Base-by-base conservation (phyloP, 2,113 vertebrate genomes). In the Aphyosemion australe region DNA sequence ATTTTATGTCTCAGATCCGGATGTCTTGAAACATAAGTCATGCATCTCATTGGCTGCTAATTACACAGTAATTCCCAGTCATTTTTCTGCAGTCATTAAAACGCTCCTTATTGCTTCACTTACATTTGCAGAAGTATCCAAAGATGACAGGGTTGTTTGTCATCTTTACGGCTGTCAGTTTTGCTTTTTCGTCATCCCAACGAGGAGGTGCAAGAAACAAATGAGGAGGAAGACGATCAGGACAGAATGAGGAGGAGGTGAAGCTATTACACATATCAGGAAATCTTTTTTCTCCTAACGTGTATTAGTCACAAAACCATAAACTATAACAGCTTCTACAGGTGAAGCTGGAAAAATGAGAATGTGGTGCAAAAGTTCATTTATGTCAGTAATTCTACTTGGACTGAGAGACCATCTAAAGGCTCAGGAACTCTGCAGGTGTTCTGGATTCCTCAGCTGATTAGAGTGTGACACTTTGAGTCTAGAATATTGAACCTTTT, bases 61-160 rank as follows among this genome's bases (percentile, higher is more conserved):
- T 19, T 18, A 19, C 55, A n/a, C 15, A 53, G 32, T 57, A 48
- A 34, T 72, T 81, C 20, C 18, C 32, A 8, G 12, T 12, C 55
- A 65, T 75, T 78, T n/a, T 62, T 68, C 31, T 49, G 48, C 5
- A 3, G 73, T 85, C 64, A 67, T 76, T 59, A 69, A 26, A 50
- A 47, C 31, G 60, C 55, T 64, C 48, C 54, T 43, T 39, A 55
- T 67, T 72, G 41, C 61, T 56, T 63, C 53, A 46, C 66, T 72
- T 80, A 74, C 65, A 62, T 71, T 61, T 66, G 42, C 64, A 60
- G 67, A 21, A 80, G 78, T 61, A 76, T 63, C 1, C 43, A n/a
- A 69, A 65, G 56, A 84, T 71, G 79, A 89, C 80, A 77, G 74
- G 59, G 72, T 49, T 71, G 82, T 85, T 86, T 85, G 79, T 88